Percentiles rank a stretch among this genome's conserved stretches.
phyloP scores from a whole-genome alignment of 2,888 invertebrate species.

The Melinopterus prodromus region DNA sequence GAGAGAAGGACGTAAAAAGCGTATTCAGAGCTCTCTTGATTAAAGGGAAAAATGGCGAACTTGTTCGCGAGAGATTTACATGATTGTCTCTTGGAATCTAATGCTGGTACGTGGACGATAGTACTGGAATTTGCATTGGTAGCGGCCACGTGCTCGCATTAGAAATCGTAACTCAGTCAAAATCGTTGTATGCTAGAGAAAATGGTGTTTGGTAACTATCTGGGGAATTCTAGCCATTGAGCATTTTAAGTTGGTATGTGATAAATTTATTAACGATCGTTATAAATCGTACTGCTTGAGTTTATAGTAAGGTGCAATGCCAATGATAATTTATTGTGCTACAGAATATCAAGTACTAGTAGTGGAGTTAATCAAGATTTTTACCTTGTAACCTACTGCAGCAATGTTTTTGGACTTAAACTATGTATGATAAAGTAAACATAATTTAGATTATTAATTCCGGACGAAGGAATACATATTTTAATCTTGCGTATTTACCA shows the following conservation, averaged over 20 bases:
- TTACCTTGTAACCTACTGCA: too few species aligned
- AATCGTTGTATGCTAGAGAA: background rate
- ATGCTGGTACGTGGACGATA: conserved; percentile 4
- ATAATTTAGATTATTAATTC: too few species aligned
- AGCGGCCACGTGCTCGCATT: background rate
- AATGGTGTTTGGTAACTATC: background rate
- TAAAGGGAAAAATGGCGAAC: conserved; percentile 4
- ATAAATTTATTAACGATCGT: background rate
- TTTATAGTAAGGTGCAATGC: background rate
- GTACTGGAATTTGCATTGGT: conserved; percentile 4
- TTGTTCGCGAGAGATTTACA: background rate
- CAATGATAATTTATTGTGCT: too few species aligned
- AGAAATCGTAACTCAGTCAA: background rate
- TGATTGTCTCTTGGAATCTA: background rate
- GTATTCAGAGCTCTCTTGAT: background rate
- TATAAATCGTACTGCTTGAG: background rate
- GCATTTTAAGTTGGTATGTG: background rate
- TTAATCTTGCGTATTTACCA: too few species aligned
- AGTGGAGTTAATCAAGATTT: too few species aligned
- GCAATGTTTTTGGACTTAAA: too few species aligned
- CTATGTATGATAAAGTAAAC: too few species aligned
- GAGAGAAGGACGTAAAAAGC: background rate
- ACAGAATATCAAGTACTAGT: too few species aligned
- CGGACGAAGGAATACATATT: too few species aligned
- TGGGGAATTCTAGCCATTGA: background rate